A percentile compares a stretch with the other conserved stretches of the same genome.
These are phyloP conservation scores for Peromyscus leucopus DNA, from an alignment of 2,113 vertebrate genomes.

Conservation along the genomic window DNA sequence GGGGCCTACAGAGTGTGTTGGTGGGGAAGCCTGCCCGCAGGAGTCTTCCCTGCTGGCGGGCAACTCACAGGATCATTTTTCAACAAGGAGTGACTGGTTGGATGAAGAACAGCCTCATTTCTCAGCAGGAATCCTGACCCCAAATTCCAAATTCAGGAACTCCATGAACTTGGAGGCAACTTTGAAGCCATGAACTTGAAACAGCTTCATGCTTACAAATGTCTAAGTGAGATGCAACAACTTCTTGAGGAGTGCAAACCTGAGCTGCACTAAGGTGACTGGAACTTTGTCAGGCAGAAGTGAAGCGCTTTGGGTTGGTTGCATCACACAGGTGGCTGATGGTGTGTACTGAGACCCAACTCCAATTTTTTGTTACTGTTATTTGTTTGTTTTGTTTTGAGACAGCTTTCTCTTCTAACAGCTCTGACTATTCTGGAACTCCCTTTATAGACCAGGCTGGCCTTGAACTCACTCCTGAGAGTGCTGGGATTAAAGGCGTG, in stretches of 20 bases:
- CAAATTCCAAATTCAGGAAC: neutral
- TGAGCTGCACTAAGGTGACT: neutral
- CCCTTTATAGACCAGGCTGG: neutral
- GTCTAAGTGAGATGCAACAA: neutral
- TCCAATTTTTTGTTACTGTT: neutral
- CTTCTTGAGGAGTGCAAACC: neutral
- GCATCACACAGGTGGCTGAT: neutral
- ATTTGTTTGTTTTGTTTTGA: too few relatives aligned
- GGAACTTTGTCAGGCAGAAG: neutral
- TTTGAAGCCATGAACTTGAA: neutral
- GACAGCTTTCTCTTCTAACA: neutral
- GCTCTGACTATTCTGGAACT: neutral
- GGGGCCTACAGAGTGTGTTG: too few relatives aligned
- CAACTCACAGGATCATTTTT: neutral
- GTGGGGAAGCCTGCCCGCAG: too few relatives aligned
- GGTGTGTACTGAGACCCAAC: too few relatives aligned
- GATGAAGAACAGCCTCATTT: neutral
- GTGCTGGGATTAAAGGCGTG: neutral
- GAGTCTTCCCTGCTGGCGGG: too few relatives aligned
- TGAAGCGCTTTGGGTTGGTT: neutral
- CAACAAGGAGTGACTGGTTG: neutral
- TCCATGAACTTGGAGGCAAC: neutral
- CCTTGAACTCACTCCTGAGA: neutral
- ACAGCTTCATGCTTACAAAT: neutral
- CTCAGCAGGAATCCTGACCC: conserved; percentile 2